These are phyloP conservation scores for Simalia tracyae DNA, from an alignment of 2,797 vertebrate species.

Conservation along the genomic window DNA sequence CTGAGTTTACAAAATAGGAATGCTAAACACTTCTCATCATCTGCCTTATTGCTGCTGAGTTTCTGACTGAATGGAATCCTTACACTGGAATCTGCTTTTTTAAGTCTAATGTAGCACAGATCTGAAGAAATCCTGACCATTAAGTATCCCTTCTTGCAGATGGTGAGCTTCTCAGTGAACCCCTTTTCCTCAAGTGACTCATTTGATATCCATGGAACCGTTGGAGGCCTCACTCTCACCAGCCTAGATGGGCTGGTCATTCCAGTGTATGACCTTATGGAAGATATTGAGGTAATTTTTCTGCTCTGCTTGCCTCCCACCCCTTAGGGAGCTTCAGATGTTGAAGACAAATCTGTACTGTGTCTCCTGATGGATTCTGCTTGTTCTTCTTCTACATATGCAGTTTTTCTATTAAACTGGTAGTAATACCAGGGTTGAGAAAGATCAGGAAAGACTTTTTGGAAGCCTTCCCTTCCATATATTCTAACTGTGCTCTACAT, in stretches of 20 bases:
- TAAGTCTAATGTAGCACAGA: no score
- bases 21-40: no score
- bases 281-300: constrained; percentile 85
- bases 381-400: background rate
- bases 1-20: background rate
- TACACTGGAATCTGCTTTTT: background rate
- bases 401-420: background rate
- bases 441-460: background rate
- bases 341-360: background rate
- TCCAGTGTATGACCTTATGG: constrained; percentile 78
- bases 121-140: background rate
- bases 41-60: background rate
- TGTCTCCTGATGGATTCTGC: background rate
- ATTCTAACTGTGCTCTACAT: background rate
- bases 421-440: background rate
- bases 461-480: no score
- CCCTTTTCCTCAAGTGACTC: constrained; percentile 81
- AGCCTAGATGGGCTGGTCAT: constrained; percentile 78
- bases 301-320: background rate
- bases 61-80: background rate
- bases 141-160: constrained; percentile 73
- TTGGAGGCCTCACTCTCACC: constrained; percentile 86
- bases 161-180: constrained; percentile 89
- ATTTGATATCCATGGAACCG: constrained; percentile 79
- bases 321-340: background rate